These are phyloP conservation scores for Gasteruption jaculator DNA, from an alignment of 2,888 invertebrate genomes.

Conservation along the genomic window DNA sequence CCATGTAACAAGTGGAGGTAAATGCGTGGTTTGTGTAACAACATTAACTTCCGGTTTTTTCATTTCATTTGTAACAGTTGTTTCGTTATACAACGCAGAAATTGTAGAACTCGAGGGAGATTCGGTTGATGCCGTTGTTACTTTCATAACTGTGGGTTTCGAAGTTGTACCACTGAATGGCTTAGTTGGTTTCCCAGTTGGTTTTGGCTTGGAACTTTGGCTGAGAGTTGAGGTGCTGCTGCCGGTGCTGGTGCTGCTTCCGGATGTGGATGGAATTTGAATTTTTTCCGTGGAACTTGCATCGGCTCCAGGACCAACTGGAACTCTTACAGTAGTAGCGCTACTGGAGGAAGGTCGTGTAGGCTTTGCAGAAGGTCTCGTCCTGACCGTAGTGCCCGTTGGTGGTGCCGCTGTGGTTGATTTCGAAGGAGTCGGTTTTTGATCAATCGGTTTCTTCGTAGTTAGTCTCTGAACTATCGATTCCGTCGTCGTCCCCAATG, in stretches of 20 bases:
- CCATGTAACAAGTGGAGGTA: constrained; percentile 54
- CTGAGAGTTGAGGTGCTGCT: constrained; percentile 4
- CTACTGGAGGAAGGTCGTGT: constrained; percentile 25
- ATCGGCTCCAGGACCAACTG: too few species aligned
- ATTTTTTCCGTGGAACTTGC: constrained; percentile 32
- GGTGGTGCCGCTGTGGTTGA: constrained; percentile 22
- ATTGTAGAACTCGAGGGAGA: constrained; percentile 15
- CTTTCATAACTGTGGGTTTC: constrained; percentile 8
- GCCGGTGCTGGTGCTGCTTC: constrained; percentile 21
- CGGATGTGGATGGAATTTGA: constrained; percentile 32
- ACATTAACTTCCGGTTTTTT: constrained; percentile 24
- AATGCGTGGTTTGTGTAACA: constrained; percentile 35
- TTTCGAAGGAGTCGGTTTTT: constrained; percentile 20
- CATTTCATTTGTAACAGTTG: too few species aligned
- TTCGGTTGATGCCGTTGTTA: constrained; percentile 10
- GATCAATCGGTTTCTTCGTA: constrained; percentile 30
- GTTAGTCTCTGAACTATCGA: not conserved
- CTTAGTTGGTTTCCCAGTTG: constrained; percentile 16
- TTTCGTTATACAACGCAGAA: not conserved
- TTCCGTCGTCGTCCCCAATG: constrained; percentile 1
- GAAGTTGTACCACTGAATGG: constrained; percentile 11
- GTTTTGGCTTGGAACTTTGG: constrained; percentile 1
- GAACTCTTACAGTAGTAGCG: constrained; percentile 8
- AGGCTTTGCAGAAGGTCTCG: constrained; percentile 27
- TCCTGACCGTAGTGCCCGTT: constrained; percentile 21